Evolutionary conservation across 1,140 invertebrate genomes (phyloP).

Genomic region (Laodelphax striatellus): DNA sequence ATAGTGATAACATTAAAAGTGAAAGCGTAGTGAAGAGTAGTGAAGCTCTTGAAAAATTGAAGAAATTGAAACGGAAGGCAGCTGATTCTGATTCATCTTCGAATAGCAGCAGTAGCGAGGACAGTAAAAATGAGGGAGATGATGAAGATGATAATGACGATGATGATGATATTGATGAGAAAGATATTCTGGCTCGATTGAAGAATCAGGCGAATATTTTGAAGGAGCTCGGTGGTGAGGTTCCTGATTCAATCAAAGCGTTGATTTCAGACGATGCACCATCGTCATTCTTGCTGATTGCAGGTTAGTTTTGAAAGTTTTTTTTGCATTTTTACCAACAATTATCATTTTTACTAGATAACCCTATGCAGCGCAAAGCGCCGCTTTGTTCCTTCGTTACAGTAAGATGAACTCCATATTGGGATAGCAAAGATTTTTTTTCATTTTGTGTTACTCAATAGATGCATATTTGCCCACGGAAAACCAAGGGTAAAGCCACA

Average conservation of each 20-base stretch:
- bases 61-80: slow-evolving; percentile 6
- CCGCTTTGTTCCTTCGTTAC: no score
- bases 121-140: slow-evolving; percentile 5
- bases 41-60: not conserved
- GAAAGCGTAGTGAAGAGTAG: no score
- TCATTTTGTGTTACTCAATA: no score
- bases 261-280: slow-evolving; percentile 22
- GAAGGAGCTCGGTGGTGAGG: slow-evolving; percentile 31
- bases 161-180: slow-evolving; percentile 30
- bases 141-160: slow-evolving; percentile 29
- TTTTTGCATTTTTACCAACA: no score
- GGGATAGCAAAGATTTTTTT: no score
- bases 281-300: slow-evolving; percentile 38
- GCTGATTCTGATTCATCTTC: not conserved
- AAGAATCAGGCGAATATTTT: slow-evolving; percentile 33
- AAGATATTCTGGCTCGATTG: slow-evolving; percentile 29
- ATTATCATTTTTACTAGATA: no score
- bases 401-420: no score
- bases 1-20: no score
- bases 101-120: not conserved
- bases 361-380: no score
- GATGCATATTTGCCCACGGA: no score
- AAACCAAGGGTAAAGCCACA: no score
- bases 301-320: slow-evolving; percentile 31
- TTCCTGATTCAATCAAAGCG: slow-evolving; percentile 27